Evolutionary conservation across 2,797 vertebrate species (phyloP).

Genomic region (Huso huso): DNA sequence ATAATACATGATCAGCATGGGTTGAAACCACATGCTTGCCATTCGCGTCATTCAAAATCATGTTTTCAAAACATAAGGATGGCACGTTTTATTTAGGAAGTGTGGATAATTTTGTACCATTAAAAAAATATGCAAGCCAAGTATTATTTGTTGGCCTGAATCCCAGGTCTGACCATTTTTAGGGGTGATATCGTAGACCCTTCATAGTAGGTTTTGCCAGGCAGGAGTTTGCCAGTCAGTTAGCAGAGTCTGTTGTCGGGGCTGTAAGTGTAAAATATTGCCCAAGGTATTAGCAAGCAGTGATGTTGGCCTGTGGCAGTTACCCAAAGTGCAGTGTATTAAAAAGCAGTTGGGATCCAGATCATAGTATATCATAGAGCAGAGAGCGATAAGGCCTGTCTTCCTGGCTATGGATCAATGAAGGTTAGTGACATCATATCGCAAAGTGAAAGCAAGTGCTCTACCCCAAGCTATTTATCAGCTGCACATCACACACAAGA

Average conservation of each 20-base stretch:
- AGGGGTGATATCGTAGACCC: no score
- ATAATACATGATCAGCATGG: no score
- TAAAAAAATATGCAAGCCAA: no score
- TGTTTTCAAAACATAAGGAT: no score
- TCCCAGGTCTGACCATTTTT: no score
- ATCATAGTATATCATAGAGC: slow-evolving; percentile 85
- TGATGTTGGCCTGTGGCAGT: slow-evolving; percentile 58
- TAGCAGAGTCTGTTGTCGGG: slow-evolving; percentile 29
- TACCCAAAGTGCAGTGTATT: slow-evolving; percentile 84
- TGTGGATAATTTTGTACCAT: no score
- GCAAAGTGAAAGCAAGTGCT: slow-evolving; percentile 89
- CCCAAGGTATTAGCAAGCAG: slow-evolving; percentile 57
- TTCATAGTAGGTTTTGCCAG: no score
- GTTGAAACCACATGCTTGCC: no score
- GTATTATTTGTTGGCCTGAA: no score
- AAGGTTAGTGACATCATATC: slow-evolving; percentile 98
- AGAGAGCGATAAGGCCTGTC: slow-evolving; percentile 85
- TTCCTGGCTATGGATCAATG: slow-evolving; percentile 88
- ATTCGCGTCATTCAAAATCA: no score
- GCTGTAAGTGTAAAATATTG: slow-evolving; percentile 52
- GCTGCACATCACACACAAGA: slow-evolving; percentile 49
- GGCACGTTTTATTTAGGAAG: no score
- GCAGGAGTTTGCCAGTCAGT: background rate
- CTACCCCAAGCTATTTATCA: slow-evolving; percentile 87
- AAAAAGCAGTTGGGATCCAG: slow-evolving; percentile 84